Conservation (phyloP, 2,888 invertebrate genomes). For the Harpalus rufipes region DNA sequence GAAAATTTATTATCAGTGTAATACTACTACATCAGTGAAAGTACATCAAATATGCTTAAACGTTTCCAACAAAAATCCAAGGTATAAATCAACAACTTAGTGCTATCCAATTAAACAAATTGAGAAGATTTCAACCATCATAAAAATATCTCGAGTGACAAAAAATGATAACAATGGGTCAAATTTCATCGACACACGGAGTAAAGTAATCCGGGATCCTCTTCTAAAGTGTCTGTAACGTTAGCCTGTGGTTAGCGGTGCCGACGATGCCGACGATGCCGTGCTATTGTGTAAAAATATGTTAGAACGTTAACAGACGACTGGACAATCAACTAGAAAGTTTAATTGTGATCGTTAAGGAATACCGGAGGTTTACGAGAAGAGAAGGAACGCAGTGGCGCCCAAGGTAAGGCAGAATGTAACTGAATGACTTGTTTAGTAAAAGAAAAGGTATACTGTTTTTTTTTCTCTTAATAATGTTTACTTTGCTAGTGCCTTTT, state of each 20-base stretch:
- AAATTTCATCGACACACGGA: conserved; percentile 49
- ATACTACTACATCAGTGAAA: too few species aligned
- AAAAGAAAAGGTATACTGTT: too few species aligned
- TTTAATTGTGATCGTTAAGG: conserved; percentile 68
- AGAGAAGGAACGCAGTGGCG: conserved; percentile 4
- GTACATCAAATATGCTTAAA: neutral
- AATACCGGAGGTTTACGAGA: conserved; percentile 59
- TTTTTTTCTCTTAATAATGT: too few species aligned
- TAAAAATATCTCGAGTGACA: conserved; percentile 49
- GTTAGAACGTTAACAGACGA: conserved; percentile 23
- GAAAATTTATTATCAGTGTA: neutral
- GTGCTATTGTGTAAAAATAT: conserved; percentile 58
- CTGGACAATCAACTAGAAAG: conserved; percentile 68
- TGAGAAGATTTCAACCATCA: conserved; percentile 34
- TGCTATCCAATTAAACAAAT: conserved; percentile 36
- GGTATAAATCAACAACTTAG: conserved; percentile 36
- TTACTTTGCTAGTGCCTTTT: too few species aligned
- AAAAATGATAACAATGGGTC: conserved; percentile 53
- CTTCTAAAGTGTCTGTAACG: conserved; percentile 56
- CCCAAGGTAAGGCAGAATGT: neutral
- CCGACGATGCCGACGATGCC: conserved; percentile 20
- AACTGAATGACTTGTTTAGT: neutral
- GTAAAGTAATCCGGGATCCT: conserved; percentile 51
- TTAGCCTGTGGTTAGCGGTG: conserved; percentile 36
- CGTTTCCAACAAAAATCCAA: neutral